Conservation (phyloP, 2,113 vertebrate species). For the Paracyprichromis sp. region DNA sequence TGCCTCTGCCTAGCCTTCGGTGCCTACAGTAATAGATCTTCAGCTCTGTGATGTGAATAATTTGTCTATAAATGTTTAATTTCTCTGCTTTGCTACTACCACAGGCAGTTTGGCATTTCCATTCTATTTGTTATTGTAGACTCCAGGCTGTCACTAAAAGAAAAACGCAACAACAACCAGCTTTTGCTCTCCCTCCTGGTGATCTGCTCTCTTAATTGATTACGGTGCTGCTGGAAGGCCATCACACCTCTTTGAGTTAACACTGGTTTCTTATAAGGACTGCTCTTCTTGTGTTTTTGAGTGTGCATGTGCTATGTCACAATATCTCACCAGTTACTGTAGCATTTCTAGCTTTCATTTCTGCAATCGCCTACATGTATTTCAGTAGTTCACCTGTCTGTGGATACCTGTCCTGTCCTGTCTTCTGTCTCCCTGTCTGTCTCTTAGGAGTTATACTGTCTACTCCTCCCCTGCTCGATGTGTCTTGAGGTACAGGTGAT, state of each 20-base stretch:
- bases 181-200: background rate
- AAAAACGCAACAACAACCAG: background rate
- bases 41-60: constrained; percentile 7
- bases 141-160: background rate
- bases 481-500: constrained; percentile 67
- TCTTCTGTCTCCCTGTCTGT: constrained; percentile 36
- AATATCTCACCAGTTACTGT: background rate
- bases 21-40: background rate
- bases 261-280: background rate
- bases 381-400: constrained; percentile 44
- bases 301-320: background rate
- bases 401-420: constrained; percentile 43
- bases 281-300: background rate
- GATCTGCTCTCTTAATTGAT: background rate
- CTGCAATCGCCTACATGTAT: background rate
- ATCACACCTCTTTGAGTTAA: background rate
- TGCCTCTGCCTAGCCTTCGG: background rate
- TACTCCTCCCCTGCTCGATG: constrained; percentile 58
- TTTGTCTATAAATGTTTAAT: constrained; percentile 26
- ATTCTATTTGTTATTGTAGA: background rate
- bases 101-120: constrained; percentile 12
- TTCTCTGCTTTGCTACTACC: background rate
- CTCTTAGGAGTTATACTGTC: constrained; percentile 67
- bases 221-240: background rate
- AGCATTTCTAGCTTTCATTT: background rate